Base-by-base conservation (phyloP, 2,797 vertebrate genomes). In the Neosilurus mollespiculum region DNA sequence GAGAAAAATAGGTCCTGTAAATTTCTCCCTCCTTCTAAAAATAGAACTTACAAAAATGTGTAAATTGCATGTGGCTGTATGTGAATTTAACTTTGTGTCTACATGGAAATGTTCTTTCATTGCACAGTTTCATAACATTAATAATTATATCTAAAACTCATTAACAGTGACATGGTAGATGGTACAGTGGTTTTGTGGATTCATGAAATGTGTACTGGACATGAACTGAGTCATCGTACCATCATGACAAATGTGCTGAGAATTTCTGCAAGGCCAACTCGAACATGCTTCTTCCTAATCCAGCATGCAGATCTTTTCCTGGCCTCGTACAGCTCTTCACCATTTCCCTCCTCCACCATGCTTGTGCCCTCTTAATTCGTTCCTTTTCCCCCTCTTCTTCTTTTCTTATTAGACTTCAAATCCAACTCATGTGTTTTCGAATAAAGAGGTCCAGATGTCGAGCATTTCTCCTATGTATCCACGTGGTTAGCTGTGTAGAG, bases 181-280 rank as follows among this genome's bases (percentile, higher is more conserved):
- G 11, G 10, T 37, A 37, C 54, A 58, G 58, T 76, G 26, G 54
- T 58, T 43, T 43, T 37, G 20, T 12, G 18, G 51, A 53, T 75
- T 58, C 9, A 37, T 37, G 11, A 59, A 61, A 77, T 59, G 4
- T 77, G 56, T 77, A 8, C 11, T 22, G 14, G 56, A 20, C 20
- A 59, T 76, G 56, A 76, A 37, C 37, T 43, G 30, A 76, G 20
- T 61, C 73, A 64, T 86, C 96, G 95, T 94, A 97, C 96, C 96
- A 97, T 97, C 92, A 97, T 91, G 62, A 97, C 87, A 87, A 93
- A 97, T 0, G 94, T 96, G 85, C 93, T 92, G 58, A 97, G 92
- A 0, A 88, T 87, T 91, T 97, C 96, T 72, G 96, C 96, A 53
- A 97, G 87, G 84, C 92, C 89, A 84, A 95, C 89, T 12, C 94